These are phyloP conservation scores for Apteryx owenii DNA, from an alignment of 2,113 vertebrate species.

Conservation along the genomic window DNA sequence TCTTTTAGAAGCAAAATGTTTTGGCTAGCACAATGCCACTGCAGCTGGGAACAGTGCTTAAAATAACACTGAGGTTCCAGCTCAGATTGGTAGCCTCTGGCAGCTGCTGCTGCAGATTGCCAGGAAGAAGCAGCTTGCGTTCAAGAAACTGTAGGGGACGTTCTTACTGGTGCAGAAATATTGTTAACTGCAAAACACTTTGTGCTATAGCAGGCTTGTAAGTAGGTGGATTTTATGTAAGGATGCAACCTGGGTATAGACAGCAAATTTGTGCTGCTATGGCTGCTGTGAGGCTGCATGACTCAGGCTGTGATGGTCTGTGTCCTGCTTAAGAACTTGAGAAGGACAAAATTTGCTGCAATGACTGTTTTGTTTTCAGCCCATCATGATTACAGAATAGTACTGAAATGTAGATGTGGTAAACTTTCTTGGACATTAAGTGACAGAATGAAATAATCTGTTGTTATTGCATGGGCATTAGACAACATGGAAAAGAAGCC, in stretches of 20 bases:
- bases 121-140: conserved; percentile 21
- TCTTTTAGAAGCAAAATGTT: not conserved
- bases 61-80: conserved; percentile 5
- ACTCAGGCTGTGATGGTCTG: not conserved
- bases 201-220: not conserved
- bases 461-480: not conserved
- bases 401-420: not conserved
- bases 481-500: not conserved
- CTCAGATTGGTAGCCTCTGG: conserved; percentile 37
- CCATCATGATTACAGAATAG: not conserved
- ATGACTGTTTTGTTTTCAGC: not conserved
- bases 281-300: not conserved
- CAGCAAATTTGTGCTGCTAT: not conserved
- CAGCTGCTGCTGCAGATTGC: conserved; percentile 18
- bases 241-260: not conserved
- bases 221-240: not conserved
- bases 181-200: not conserved
- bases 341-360: conserved; percentile 48
- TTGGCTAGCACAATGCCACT: not conserved
- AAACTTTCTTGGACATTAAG: not conserved
- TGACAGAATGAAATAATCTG: not conserved
- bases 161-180: not conserved
- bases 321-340: conserved; percentile 10
- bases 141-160: not conserved
- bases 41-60: conserved; percentile 52